Evolutionary conservation across 2,113 vertebrate genomes (phyloP), one percentile per base, ranked within the genome.

Genomic region (Ctenomys sociabilis): DNA sequence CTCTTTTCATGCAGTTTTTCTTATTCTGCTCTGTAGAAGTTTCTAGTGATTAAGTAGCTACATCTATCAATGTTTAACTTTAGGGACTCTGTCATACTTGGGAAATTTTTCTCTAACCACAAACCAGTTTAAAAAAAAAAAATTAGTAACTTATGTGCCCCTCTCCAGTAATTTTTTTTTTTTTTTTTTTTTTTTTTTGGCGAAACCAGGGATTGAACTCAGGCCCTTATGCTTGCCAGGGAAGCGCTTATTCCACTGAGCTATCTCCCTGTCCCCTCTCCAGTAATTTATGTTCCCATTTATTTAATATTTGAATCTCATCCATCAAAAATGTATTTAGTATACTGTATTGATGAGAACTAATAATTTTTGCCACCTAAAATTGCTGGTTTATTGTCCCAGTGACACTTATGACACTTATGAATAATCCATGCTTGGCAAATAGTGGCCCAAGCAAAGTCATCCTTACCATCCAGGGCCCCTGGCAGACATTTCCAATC

Each of bases 401-500:
- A 94, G 26, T 40, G 70, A 92, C 88, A 94, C 68, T 96, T 92
- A 92, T 90, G 78, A 97, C n/a, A n/a, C n/a, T n/a, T n/a, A 49
- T 49, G 12, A 49, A 91, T 93, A 96, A 94, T 88, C 70, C 86
- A 96, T 87, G 91, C 95, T 93, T 94, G 68, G 64, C 64, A 96
- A 96, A 85, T 81, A 93, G 64, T 96, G 78, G 72, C 35, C 66
- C 66, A 37, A 85, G 52, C 43, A 52, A 57, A 91, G 80, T 68
- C 75, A 84, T 45, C 73, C 82, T 80, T 45, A 68, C 82, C 10
- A 0, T 82, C 24, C 72, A 35, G 80, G 91, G 88, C 88, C 88
- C 91, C 93, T 68, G 57, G 63, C 94, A 97, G 95, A 88, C 95
- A 96, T 96, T 84, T 94, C 91, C 96, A 96, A 95, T 97, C 88